Base-by-base conservation (phyloP, 2,888 invertebrate species). In the Abrostola triplasia region DNA sequence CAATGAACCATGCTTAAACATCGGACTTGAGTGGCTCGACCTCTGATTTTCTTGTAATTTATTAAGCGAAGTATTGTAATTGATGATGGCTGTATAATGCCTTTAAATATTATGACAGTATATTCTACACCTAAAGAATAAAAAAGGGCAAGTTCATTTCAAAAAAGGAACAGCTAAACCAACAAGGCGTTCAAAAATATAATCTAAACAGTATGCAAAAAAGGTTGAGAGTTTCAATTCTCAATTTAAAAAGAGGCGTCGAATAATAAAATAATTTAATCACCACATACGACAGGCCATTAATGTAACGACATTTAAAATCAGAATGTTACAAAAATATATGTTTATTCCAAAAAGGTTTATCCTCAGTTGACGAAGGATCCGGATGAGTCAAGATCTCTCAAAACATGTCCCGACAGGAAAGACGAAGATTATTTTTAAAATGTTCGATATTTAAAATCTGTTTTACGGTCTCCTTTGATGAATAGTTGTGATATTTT, bases 351-450 rank as follows among this genome's bases (percentile, higher is more conserved):
- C 63, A 58, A 73, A 69, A 79, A 54, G 64, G 50, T 59, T 75
- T 73, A 57, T 80, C 80, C 79, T 79, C 81, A 70, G 54, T 56
- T 58, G 77, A 72, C 41, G 49, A 73, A 74, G 74, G 66, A 65
- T 71, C 66, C 67, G 74, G 62, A 69, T 85, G 86, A 85, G 67
- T 86, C 84, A 82, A 82, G 68, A 64, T 58, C 68, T 65, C 73
- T 77, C 65, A 60, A 65, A 80, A 83, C 84, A 81, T 72, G 84
- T 84, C 69, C 64, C 73, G 66, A 85, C 85, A 84, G 79, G 82
- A 84, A 82, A 77, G 73, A 77, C 68, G 58, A 78, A 63, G 60
- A 55, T 49, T 72, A 72, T 72, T 72, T 72, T 72, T 68, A 52
- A 60, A 58, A 60, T 38, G n/a, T 56, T 51, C 1, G 41, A 58